Conservation (phyloP, 2,113 vertebrate species). For the Plotosus lineatus region DNA sequence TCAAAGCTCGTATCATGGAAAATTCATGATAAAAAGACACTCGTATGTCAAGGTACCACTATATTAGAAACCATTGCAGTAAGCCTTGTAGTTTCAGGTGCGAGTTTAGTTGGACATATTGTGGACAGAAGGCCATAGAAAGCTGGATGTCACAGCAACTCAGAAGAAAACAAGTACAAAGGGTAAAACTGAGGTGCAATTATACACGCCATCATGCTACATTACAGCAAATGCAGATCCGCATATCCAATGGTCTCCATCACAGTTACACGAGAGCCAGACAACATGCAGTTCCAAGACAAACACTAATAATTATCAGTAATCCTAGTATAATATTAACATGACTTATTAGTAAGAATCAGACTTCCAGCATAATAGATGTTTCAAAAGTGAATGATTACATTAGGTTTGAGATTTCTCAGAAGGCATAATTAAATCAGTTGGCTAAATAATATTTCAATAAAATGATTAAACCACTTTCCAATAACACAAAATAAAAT, state of each 20-base stretch:
- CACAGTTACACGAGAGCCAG: not conserved
- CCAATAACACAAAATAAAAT: not conserved
- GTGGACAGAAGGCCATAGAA: slow-evolving; percentile 37
- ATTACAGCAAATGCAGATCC: not conserved
- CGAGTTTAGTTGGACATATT: slow-evolving; percentile 51
- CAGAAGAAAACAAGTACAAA: not conserved
- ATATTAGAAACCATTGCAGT: too few relatives aligned
- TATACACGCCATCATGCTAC: slow-evolving; percentile 7
- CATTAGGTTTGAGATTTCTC: not conserved
- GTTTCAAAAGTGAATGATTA: not conserved
- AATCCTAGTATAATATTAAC: not conserved
- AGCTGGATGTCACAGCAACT: slow-evolving; percentile 25
- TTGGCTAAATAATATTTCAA: not conserved
- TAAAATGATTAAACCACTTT: not conserved
- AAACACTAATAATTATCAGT: not conserved
- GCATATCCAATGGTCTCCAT: not conserved
- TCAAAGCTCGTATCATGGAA: too few relatives aligned
- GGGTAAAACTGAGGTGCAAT: slow-evolving; percentile 8
- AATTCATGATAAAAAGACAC: too few relatives aligned
- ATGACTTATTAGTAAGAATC: not conserved
- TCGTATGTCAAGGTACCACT: too few relatives aligned
- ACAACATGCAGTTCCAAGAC: not conserved
- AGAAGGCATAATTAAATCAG: not conserved
- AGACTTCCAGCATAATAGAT: not conserved
- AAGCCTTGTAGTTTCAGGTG: slow-evolving; percentile 29